Evolutionary conservation across 1,140 invertebrate species (phyloP).

Genomic region (Polyergus mexicanus): DNA sequence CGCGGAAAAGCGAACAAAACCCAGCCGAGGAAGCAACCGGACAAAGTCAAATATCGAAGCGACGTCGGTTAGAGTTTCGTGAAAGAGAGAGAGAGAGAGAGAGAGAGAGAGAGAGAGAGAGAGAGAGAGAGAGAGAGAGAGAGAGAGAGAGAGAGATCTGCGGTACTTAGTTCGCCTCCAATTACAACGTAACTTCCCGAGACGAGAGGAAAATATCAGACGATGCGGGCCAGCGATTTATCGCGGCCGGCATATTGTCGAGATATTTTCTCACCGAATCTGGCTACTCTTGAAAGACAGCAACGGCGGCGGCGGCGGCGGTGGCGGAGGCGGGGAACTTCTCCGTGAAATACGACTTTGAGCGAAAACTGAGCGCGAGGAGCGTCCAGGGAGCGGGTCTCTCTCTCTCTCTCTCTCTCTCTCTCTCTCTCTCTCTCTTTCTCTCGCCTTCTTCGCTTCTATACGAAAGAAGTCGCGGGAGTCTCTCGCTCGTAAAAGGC

Average conservation of each 20-base stretch:
- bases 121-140: too few species aligned
- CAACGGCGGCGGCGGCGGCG: constrained; percentile 8
- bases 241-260: constrained; percentile 58
- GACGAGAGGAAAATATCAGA: constrained; percentile 9
- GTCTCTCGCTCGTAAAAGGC: constrained; percentile 30
- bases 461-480: constrained; percentile 36
- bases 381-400: constrained; percentile 54
- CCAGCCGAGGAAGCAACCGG: neutral
- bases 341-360: constrained; percentile 56
- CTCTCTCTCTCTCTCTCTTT: constrained; percentile 6
- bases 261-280: constrained; percentile 61
- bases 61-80: constrained; percentile 20
- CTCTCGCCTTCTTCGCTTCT: neutral
- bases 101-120: too few species aligned
- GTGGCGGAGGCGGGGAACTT: constrained; percentile 34
- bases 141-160: too few species aligned
- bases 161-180: constrained; percentile 18
- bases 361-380: constrained; percentile 41
- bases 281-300: constrained; percentile 22
- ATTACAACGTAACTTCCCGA: constrained; percentile 50
- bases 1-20: constrained; percentile 61
- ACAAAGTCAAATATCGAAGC: constrained; percentile 58
- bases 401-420: constrained; percentile 1
- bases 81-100: too few species aligned
- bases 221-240: constrained; percentile 53